Conservation (phyloP, 1,140 invertebrate species). For the Homarus americanus region DNA sequence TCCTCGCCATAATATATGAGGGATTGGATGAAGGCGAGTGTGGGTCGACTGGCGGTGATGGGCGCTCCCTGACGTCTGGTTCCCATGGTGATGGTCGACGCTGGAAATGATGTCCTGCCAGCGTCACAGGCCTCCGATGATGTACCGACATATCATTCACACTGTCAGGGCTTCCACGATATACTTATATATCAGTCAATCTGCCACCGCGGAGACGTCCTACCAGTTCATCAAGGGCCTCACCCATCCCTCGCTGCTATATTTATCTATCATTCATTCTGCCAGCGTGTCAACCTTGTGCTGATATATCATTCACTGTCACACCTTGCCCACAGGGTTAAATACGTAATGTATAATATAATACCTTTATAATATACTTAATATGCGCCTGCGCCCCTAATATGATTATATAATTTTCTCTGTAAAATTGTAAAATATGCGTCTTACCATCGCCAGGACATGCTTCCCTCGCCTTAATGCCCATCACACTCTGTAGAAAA, state of each 20-base stretch:
- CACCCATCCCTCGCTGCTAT: constrained; percentile 5
- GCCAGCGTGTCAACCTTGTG: constrained; percentile 45
- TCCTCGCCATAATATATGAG: constrained; percentile 41
- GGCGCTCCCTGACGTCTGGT: constrained; percentile 17
- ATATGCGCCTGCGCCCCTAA: constrained; percentile 27
- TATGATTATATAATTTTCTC: constrained; percentile 17
- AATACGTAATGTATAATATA: constrained; percentile 4
- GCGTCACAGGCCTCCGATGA: constrained; percentile 26
- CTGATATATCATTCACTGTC: constrained; percentile 56
- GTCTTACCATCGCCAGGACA: constrained; percentile 8
- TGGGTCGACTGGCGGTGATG: background rate
- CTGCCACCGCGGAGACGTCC: constrained; percentile 28
- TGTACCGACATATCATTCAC: constrained; percentile 56
- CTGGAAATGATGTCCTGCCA: constrained; percentile 32
- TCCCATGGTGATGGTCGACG: constrained; percentile 19
- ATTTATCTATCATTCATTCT: constrained; percentile 53
- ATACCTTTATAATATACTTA: constrained; percentile 16
- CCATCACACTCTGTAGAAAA: background rate
- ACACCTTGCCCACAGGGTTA: constrained; percentile 5
- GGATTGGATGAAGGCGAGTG: constrained; percentile 39
- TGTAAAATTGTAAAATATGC: background rate
- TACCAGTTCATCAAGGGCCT: constrained; percentile 32
- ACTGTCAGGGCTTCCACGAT: constrained; percentile 27
- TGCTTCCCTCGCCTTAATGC: constrained; percentile 15
- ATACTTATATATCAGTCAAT: constrained; percentile 46